Conservation (phyloP, 2,797 vertebrate genomes). For the Sphenopsis melanotis region DNA sequence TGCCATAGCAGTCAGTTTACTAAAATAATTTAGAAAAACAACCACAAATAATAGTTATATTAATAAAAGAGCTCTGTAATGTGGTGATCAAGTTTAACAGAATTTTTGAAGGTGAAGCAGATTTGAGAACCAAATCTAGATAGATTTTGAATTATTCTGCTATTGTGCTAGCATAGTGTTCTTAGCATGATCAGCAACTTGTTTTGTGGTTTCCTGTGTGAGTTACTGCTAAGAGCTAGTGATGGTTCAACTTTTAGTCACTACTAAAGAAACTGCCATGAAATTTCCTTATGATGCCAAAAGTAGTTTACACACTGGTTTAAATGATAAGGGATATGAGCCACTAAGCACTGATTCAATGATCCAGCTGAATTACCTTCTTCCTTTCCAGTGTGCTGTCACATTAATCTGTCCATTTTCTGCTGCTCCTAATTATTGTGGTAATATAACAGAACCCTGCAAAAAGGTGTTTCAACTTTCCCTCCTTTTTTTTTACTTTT, state of each 20-base stretch:
- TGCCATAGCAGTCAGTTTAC: not conserved
- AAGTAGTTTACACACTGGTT: not conserved
- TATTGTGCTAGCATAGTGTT: not conserved
- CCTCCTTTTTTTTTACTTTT: not conserved
- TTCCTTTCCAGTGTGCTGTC: not conserved
- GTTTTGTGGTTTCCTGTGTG: not conserved
- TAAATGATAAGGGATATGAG: not conserved
- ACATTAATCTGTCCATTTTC: not conserved
- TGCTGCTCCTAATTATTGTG: not conserved
- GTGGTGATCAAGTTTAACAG: not conserved
- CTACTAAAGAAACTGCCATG: not conserved
- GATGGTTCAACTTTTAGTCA: not conserved
- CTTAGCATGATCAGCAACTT: not conserved
- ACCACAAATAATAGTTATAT: not conserved
- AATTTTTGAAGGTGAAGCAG: not conserved
- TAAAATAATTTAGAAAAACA: not conserved
- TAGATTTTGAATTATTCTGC: not conserved
- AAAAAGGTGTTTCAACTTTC: not conserved
- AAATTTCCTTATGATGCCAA: not conserved
- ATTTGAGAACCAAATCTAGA: not conserved
- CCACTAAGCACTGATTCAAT: not conserved
- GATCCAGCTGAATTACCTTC: not conserved
- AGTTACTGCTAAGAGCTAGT: not conserved
- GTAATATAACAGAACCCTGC: not conserved
- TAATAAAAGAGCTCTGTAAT: not conserved